Base-by-base conservation (phyloP, 2,113 vertebrate genomes). In the Percina caprodes region DNA sequence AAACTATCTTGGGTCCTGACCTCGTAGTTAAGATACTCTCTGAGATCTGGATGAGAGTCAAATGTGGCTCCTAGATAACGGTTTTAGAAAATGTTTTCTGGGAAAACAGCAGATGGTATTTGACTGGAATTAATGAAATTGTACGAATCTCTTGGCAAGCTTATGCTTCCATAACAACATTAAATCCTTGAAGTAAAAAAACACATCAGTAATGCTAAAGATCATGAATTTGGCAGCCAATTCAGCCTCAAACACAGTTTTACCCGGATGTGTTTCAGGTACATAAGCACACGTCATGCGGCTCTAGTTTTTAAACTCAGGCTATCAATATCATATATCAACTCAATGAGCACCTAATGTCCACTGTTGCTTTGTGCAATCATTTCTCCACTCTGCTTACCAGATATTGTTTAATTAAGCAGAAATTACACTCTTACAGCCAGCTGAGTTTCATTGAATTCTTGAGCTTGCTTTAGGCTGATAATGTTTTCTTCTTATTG, bases 351-450 rank as follows among this genome's bases (percentile, higher is more conserved):
- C 58, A 15, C 14, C n/a, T 61, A 60, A 73, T 73, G 24, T 71
- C 45, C 52, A 21, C 2, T 74, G 61, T 2, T 63, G 51, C 52
- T 51, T 30, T 68, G 23, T 51, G 52, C 26, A n/a, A 63, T 86
- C 33, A 35, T 33, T 23, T 3, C 1, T 46, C 45, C n/a, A 8
- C 26, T 68, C 74, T 55, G 59, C 71, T 19, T 0, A 16, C 2
- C 51, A 3, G 39, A 58, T 56, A 42, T 46, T 77, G 35, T 67
- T 55, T 60, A 77, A 82, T 84, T 66, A 84, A 71, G 26, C 54
- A 58, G 21, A 65, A 45, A 61, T 65, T 3, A 46, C 74, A 55
- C 23, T 66, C 21, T 42, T 46, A 60, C 24, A 39, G 52, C 21
- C 61, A 42, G 26, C 60, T 67, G 56, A 74, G 26, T 46, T 69